Percentiles rank a stretch among this genome's conserved stretches.
phyloP scores from a whole-genome alignment of 2,797 vertebrate species.

The Etheostoma perlongum region DNA sequence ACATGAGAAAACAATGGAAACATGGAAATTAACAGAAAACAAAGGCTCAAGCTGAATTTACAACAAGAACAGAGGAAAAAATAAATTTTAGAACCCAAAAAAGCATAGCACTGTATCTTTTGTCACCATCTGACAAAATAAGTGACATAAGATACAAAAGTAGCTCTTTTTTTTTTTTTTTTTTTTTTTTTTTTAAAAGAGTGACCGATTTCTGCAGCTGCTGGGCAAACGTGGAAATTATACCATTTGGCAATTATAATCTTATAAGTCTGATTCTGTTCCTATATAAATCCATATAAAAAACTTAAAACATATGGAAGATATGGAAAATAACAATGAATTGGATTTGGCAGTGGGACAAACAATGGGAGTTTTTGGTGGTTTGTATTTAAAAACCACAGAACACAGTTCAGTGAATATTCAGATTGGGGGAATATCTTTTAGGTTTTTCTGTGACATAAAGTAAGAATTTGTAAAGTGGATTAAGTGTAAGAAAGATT shows the following conservation, averaged over 20 bases:
- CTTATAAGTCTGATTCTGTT: conserved; percentile 20
- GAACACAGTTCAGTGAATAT: neutral
- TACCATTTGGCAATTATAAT: neutral
- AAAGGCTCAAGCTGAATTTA: conserved; percentile 38
- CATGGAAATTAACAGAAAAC: conserved; percentile 82
- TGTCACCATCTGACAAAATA: conserved; percentile 6
- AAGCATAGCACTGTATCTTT: neutral
- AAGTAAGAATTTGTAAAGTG: neutral
- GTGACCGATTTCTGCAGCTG: neutral
- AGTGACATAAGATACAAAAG: conserved; percentile 4
- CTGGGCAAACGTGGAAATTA: neutral
- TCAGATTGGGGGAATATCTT: neutral
- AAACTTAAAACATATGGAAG: neutral
- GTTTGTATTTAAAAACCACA: neutral
- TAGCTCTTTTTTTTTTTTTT: conserved; percentile 16
- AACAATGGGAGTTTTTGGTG: conserved; percentile 9
- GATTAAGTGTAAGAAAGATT: conserved; percentile 14
- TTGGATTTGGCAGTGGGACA: neutral
- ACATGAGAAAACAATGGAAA: conserved; percentile 76
- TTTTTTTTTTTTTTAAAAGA: conserved; percentile 19
- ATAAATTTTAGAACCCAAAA: neutral
- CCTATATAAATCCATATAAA: conserved; percentile 21
- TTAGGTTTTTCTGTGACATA: neutral
- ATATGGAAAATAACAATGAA: neutral
- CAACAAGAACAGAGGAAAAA: conserved; percentile 46